Conservation (phyloP, 2,888 invertebrate genomes). For the Thymelicus sylvestris region DNA sequence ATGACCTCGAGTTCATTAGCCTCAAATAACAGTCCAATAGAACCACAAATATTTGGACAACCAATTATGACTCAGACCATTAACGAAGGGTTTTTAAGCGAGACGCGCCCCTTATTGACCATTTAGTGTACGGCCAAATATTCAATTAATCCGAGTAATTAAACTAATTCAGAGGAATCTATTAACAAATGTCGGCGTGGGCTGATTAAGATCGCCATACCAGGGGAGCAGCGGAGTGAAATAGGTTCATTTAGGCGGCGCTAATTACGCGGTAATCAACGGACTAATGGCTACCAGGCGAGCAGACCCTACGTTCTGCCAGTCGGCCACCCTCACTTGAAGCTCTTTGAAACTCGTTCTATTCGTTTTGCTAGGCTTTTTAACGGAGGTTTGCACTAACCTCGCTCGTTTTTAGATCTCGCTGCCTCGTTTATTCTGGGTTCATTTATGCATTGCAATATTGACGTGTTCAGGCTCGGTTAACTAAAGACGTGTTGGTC, state of each 20-base stretch:
- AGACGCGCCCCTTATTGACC: constrained; percentile 14
- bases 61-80: neutral
- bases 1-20: neutral
- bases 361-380: constrained; percentile 36
- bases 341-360: constrained; percentile 47
- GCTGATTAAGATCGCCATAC: constrained; percentile 60
- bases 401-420: constrained; percentile 14
- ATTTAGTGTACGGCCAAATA: constrained; percentile 27
- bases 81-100: neutral
- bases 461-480: too few species aligned
- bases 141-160: constrained; percentile 41
- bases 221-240: constrained; percentile 63
- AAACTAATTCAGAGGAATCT: constrained; percentile 36
- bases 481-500: too few species aligned
- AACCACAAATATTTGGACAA: constrained; percentile 1
- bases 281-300: constrained; percentile 65
- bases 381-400: constrained; percentile 5
- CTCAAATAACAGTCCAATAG: neutral
- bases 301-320: constrained; percentile 40
- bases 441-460: neutral
- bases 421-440: constrained; percentile 14
- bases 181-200: constrained; percentile 51
- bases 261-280: constrained; percentile 78
- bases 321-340: constrained; percentile 47
- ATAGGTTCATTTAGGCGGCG: constrained; percentile 75